Conservation (phyloP, 37 sponge, comb jelly and placozoan genomes). For the Tethya wilhelma region DNA sequence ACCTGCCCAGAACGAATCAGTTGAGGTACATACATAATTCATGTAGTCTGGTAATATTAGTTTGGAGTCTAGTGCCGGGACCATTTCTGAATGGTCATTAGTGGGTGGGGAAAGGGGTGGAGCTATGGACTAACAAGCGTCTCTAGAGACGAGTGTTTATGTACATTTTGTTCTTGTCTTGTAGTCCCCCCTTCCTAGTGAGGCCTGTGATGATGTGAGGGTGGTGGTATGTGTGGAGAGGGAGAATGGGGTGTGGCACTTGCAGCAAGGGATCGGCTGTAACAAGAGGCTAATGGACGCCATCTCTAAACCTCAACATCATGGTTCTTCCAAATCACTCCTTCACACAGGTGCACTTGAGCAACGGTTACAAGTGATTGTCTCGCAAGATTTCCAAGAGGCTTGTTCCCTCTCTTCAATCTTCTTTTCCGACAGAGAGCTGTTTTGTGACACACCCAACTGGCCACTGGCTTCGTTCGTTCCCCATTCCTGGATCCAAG, state of each 20-base stretch:
- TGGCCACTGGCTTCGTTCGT: slow-evolving; percentile 29
- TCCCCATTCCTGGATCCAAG: slow-evolving; percentile 49
- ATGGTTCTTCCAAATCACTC: neutral
- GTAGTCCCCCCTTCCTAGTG: too few relatives aligned
- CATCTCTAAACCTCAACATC: neutral
- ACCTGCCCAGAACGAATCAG: too few relatives aligned
- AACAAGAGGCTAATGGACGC: slow-evolving; percentile 17
- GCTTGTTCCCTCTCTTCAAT: slow-evolving; percentile 34
- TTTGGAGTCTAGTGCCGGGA: too few relatives aligned
- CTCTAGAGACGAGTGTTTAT: too few relatives aligned
- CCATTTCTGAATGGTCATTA: too few relatives aligned
- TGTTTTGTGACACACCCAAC: slow-evolving; percentile 48
- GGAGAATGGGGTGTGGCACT: neutral
- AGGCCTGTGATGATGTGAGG: neutral
- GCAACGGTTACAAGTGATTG: slow-evolving; percentile 12
- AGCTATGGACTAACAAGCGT: too few relatives aligned
- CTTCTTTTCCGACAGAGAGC: slow-evolving; percentile 74
- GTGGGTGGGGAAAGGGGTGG: too few relatives aligned
- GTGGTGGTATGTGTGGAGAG: neutral
- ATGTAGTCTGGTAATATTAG: too few relatives aligned
- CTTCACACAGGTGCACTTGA: neutral
- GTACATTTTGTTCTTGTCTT: too few relatives aligned
- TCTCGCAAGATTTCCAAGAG: slow-evolving; percentile 11
- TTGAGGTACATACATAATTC: too few relatives aligned
- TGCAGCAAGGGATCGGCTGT: slow-evolving; percentile 33